Evolutionary conservation across 1,140 invertebrate species (phyloP), one percentile per base, ranked within the genome.

Genomic region (Phenacoccus solenopsis): DNA sequence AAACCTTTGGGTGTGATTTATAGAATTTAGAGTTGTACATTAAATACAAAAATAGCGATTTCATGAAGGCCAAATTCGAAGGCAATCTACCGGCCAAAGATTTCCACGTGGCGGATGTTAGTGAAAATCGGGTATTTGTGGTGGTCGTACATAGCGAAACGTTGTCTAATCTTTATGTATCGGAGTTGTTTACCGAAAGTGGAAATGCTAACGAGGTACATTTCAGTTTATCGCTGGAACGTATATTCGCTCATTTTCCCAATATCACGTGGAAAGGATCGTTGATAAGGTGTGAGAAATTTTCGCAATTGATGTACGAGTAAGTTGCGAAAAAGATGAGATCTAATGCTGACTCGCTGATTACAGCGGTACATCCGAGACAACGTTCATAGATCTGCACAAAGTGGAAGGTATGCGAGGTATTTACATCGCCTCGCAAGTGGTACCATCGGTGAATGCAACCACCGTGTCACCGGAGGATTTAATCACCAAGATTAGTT

Each of bases 371-470:
- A 86, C 90, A 10, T 82, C 87, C 1, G 87, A 90, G 68, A 87
- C 92, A 72, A 78, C 88, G 10, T 95, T 96, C 81, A 89, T 90
- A n/a, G 93, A 96, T 76, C 77, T 96, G 0, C 91, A 94, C 75
- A 90, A 89, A 77, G 89, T 96, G 0, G 86, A 91, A 76, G 93
- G 93, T 9, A 77, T 96, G 13, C 82, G 86, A 25, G 93, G 93
- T 3, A 89, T 95, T 69, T 96, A 94, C 78, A 94, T 96, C 72
- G 93, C 90, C 0, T 94, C 91, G 0, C 87, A 90, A 76, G 30
- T 72, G n/a, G 35, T 67, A 28, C 32, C 67, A 32, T 28, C 24
- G 25, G 64, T 28, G 25, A 12, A 69, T n/a, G 16, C 32, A 25
- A 32, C 38, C 27, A 27, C 82, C 64, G 83, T 92, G 13, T 84